Base-by-base conservation (phyloP, 2,113 vertebrate genomes). In the Corythoichthys haematopterus region DNA sequence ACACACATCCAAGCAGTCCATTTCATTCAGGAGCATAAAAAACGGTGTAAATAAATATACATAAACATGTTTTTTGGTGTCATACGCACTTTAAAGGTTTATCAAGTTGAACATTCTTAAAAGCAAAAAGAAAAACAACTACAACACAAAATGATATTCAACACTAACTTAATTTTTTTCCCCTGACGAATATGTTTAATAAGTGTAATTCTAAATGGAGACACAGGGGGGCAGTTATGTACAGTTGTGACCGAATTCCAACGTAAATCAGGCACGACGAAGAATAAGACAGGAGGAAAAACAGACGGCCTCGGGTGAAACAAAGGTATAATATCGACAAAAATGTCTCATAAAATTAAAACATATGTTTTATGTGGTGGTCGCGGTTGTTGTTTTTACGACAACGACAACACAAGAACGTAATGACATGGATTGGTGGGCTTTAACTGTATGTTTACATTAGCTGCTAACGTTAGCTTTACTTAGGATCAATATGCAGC, bases 291-390 rank as follows among this genome's bases (percentile, higher is more conserved):
- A 75, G 75, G 51, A 63, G 20, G 9, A 47, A 66, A 65, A 51
- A 55, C 7, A 8, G 35, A 14, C 40, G 64, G 56, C 71, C 51
- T 67, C 43, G 35, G 52, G 33, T 50, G 56, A 66, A 61, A 66
- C 2, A 35, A 48, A 67, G 81, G 80, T 84, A 38, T 61, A 69
- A 37, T 3, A 0, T 46, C 33, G 0, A 20, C 62, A 78, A 64
- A 0, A 1, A 20, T 14, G 2, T 1, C 20, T 5, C 4, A 20
- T 40, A 14, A 20, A 9, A 61, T 6, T 13, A 14, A 33, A 6
- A 14, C 20, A 11, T 46, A 2, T 8, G 20, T 4, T 5, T 20
- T 62, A 28, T 28, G 16, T 14, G 10, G 4, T 16, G 3, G 2
- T 0, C 3, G 2, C 36, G 10, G 13, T 1, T 2, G 12, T 0